phyloP scores from a whole-genome alignment of 1,140 invertebrate genomes.

The Panagrolaimus sp. region DNA sequence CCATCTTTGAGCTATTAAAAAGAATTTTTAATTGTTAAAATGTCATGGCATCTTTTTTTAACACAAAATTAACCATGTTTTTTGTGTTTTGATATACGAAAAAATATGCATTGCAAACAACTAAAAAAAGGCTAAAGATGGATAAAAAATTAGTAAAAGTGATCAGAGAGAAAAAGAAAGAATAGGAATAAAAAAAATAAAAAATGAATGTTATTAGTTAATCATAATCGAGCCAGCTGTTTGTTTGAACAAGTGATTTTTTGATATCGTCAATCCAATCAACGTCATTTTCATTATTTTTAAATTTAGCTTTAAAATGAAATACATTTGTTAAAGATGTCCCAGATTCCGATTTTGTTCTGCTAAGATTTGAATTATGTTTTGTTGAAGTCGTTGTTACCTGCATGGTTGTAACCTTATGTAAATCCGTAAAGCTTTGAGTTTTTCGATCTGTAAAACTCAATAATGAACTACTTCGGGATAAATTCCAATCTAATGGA shows the following conservation, averaged over 20 bases:
- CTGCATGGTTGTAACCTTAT: neutral
- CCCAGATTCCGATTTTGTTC: neutral
- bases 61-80: no score
- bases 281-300: neutral
- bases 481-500: conserved; percentile 7
- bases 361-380: neutral
- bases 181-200: neutral
- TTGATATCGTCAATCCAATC: conserved; percentile 4
- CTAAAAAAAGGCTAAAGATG: no score
- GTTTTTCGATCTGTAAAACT: conserved; percentile 7
- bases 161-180: neutral
- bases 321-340: neutral
- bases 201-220: neutral
- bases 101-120: no score
- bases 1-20: no score
- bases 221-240: conserved; percentile 11
- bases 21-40: no score
- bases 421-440: conserved; percentile 5
- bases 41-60: no score
- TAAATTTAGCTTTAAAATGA: conserved; percentile 11
- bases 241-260: neutral
- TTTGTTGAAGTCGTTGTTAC: neutral
- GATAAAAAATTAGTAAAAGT: no score
- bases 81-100: no score
- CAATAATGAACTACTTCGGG: conserved; percentile 1